phyloP scores from a whole-genome alignment of 2,888 invertebrate genomes.

The Aspidiotus destructor region DNA sequence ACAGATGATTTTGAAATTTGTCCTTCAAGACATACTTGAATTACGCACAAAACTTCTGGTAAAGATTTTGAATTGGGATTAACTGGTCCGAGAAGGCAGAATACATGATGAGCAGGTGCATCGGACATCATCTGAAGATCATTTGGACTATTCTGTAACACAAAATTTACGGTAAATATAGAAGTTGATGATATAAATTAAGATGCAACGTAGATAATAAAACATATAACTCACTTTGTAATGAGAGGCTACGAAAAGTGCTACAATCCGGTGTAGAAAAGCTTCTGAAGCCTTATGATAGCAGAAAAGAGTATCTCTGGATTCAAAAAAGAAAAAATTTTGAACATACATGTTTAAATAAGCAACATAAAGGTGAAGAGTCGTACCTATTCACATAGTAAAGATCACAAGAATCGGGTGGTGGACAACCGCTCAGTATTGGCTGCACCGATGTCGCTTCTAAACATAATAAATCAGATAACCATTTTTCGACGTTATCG shows the following conservation, averaged over 20 bases:
- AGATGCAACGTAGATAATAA: background rate
- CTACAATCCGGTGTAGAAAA: slow-evolving; percentile 83
- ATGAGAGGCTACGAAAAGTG: slow-evolving; percentile 93
- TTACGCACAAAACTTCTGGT: slow-evolving; percentile 87
- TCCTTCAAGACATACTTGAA: slow-evolving; percentile 67
- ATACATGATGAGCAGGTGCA: slow-evolving; percentile 95
- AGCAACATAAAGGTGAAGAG: background rate
- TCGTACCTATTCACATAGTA: slow-evolving; percentile 60
- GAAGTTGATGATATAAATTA: background rate
- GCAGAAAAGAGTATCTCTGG: slow-evolving; percentile 87
- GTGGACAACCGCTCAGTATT: slow-evolving; percentile 70
- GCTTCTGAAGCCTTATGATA: slow-evolving; percentile 88
- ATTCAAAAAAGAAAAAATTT: slow-evolving; percentile 37
- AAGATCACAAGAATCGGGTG: slow-evolving; percentile 79
- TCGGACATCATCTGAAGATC: slow-evolving; percentile 97
- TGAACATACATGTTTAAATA: background rate
- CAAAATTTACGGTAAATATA: slow-evolving; percentile 17
- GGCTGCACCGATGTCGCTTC: slow-evolving; percentile 64
- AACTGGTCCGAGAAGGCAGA: slow-evolving; percentile 84
- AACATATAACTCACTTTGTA: slow-evolving; percentile 62
- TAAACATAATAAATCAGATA: slow-evolving; percentile 80
- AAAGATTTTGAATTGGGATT: slow-evolving; percentile 56
- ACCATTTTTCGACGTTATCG: slow-evolving; percentile 84
- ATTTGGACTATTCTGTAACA: slow-evolving; percentile 61
- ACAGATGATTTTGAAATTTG: slow-evolving; percentile 57